Evolutionary conservation across 2,797 vertebrate genomes (phyloP), one percentile per base, ranked within the genome.

Genomic region (Mormyrops boulengeri): DNA sequence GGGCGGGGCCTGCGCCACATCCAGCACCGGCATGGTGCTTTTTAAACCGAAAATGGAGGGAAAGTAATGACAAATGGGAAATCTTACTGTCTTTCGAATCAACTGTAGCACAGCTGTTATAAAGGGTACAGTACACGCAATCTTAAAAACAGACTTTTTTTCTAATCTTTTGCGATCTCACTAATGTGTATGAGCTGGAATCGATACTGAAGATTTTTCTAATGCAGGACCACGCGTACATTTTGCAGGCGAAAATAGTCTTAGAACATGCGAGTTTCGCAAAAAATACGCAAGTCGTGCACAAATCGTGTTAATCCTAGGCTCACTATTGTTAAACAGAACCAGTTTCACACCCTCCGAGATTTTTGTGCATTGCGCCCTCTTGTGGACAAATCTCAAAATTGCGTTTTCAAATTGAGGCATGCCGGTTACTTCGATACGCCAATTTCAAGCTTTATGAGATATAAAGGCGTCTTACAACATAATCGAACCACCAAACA

Each of bases 1-100:
- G 90, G 87, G 60, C 85, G 91, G 30, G 80, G 55, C 2, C 89
- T 93, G 94, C 84, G 91, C 91, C 90, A 90, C 7, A 62, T 41
- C n/a, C 30, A 7, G 52, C 17, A 19, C 26, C 26, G 26, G 52
- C n/a, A 22, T 41, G 5, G 38, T 38, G 41, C 47, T 38, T 62
- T 84, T 86, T 87, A 86, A 22, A 60, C 22, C 8, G 62, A 87
- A 77, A 52, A 53, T 80, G 50, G 44, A 87, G 85, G 62, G 69
- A 88, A 90, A 85, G 4, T 26, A 19, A 30, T 85, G 44, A 85
- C 22, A 26, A 52, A 52, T 30, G 26, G 12, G 11, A 52, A 41
- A 77, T 17, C 38, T 50, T 85, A 52, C 49, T 26, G 47, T 26
- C 47, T 52, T 85, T 30, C 14, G 84, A 26, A 52, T 50, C 1